phyloP scores from a whole-genome alignment of 2,113 vertebrate species.

The Callipepla californica region DNA sequence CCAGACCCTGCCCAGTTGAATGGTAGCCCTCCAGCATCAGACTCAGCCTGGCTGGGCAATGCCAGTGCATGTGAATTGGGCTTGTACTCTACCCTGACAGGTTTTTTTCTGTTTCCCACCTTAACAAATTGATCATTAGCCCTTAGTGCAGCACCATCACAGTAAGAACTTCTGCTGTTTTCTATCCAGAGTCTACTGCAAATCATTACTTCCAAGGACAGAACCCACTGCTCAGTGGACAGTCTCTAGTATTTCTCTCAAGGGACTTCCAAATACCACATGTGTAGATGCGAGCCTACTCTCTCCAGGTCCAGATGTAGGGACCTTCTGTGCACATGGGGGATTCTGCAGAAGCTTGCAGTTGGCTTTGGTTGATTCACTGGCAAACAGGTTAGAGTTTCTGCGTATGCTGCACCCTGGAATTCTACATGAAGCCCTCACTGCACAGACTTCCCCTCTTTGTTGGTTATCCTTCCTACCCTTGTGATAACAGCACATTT shows the following conservation, averaged over 20 bases:
- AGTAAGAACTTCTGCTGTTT: not conserved
- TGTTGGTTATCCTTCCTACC: not conserved
- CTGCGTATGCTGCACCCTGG: not conserved
- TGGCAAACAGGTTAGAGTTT: not conserved
- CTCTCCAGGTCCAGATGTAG: not conserved
- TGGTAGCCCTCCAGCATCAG: not conserved
- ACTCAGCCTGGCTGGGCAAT: not conserved
- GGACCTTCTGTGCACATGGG: not conserved
- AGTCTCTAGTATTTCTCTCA: not conserved
- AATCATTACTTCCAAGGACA: not conserved
- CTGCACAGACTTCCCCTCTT: not conserved
- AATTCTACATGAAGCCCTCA: not conserved
- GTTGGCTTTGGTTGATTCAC: not conserved
- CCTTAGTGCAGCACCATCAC: not conserved
- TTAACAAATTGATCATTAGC: not conserved
- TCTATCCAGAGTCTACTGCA: not conserved
- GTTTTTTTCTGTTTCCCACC: not conserved
- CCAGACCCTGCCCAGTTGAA: not conserved
- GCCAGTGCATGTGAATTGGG: not conserved
- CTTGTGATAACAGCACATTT: not conserved
- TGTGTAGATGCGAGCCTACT: not conserved
- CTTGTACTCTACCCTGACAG: not conserved
- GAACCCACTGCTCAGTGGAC: accelerated
- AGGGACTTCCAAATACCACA: not conserved
- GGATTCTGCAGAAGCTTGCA: not conserved